These are phyloP conservation scores for Catalaphyllia jardinei DNA, from an alignment of 64 coral and sea anemone species.

Conservation along the genomic window DNA sequence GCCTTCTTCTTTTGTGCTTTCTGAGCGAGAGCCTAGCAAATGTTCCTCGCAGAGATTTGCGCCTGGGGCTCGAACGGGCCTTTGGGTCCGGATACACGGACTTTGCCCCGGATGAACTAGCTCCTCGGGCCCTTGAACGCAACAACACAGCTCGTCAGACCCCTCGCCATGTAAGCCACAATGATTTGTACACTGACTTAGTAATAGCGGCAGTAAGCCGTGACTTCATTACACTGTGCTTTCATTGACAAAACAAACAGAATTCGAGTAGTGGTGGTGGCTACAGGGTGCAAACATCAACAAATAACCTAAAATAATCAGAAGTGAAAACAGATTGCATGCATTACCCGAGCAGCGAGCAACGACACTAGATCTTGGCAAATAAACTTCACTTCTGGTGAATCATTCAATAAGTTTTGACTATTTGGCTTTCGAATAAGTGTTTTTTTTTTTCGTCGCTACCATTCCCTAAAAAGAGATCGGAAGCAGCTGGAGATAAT, in stretches of 20 bases:
- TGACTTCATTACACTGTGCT: slow-evolving; percentile 45
- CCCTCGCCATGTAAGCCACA: slow-evolving; percentile 50
- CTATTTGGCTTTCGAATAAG: not conserved
- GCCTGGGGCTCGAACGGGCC: slow-evolving; percentile 58
- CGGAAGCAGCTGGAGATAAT: not conserved
- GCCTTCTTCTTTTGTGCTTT: slow-evolving; percentile 81
- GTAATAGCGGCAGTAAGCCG: slow-evolving; percentile 4
- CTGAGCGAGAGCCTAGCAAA: slow-evolving; percentile 76
- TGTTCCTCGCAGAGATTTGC: slow-evolving; percentile 69
- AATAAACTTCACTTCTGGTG: not conserved
- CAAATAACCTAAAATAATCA: not conserved
- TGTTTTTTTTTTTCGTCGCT: no score
- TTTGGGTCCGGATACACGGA: slow-evolving; percentile 64
- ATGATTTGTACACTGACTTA: not conserved
- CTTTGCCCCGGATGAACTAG: slow-evolving; percentile 54
- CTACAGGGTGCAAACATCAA: not conserved
- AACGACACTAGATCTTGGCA: not conserved
- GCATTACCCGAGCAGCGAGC: not conserved
- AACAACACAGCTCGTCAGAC: slow-evolving; percentile 76
- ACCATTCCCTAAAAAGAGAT: not conserved
- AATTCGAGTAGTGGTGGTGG: not conserved
- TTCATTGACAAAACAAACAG: slow-evolving; percentile 20
- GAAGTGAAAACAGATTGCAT: not conserved
- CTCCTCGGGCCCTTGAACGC: slow-evolving; percentile 77
- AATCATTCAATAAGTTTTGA: not conserved